These are phyloP conservation scores for Caenorhabditis drosophilae DNA, from an alignment of 2,888 invertebrate species.

Conservation along the genomic window DNA sequence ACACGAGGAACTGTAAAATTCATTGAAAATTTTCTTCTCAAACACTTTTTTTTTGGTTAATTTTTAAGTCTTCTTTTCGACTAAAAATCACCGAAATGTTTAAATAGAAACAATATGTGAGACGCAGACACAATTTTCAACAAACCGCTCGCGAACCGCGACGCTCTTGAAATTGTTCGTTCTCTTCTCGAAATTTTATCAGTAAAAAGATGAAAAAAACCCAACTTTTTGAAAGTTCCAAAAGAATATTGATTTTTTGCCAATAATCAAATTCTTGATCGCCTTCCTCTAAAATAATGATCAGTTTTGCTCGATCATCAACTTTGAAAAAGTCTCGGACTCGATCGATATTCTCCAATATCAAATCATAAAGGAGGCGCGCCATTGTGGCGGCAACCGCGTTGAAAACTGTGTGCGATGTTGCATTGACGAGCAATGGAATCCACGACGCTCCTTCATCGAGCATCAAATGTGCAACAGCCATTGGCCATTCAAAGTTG, in stretches of 20 bases:
- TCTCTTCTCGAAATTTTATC: too few species aligned
- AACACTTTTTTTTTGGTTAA: background rate
- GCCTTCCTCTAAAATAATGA: slow-evolving; percentile 22
- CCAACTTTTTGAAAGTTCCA: slow-evolving; percentile 30
- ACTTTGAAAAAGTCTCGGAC: slow-evolving; percentile 30
- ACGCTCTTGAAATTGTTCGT: too few species aligned
- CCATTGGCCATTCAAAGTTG: slow-evolving; percentile 46
- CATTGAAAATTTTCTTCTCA: too few species aligned
- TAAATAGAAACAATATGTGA: too few species aligned
- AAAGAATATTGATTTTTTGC: slow-evolving; percentile 28
- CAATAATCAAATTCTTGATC: slow-evolving; percentile 30
- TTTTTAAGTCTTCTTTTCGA: background rate
- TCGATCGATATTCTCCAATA: slow-evolving; percentile 36
- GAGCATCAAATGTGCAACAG: slow-evolving; percentile 47
- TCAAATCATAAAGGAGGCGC: slow-evolving; percentile 38
- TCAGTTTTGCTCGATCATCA: slow-evolving; percentile 19
- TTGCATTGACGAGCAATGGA: slow-evolving; percentile 34
- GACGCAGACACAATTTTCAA: too few species aligned
- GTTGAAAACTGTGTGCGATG: slow-evolving; percentile 40
- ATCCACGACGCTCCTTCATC: slow-evolving; percentile 50
- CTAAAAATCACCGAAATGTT: too few species aligned
- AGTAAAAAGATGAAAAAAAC: background rate
- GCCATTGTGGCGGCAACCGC: slow-evolving; percentile 47
- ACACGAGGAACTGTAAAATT: slow-evolving; percentile 41
- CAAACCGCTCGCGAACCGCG: too few species aligned